Percentiles rank a stretch among this genome's conserved stretches.
Evolutionary conservation across 1,140 invertebrate genomes (phyloP).

Genomic region (Heliconius congener): DNA sequence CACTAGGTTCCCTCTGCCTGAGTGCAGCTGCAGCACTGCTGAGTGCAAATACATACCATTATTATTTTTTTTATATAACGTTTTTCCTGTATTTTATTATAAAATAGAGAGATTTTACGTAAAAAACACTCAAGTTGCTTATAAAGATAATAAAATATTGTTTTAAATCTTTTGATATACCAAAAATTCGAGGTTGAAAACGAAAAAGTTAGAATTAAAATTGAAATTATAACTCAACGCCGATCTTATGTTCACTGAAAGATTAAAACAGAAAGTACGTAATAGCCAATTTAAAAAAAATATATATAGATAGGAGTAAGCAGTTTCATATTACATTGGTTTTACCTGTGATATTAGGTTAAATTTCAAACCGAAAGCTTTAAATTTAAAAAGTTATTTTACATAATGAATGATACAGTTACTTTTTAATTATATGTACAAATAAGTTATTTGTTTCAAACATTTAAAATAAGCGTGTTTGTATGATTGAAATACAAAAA

Average conservation of each 20-base stretch:
- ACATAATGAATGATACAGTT: neutral
- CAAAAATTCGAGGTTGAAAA: neutral
- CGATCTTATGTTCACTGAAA: neutral
- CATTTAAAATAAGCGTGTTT: neutral
- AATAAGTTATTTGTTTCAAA: no score
- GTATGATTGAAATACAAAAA: no score
- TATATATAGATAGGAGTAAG: neutral
- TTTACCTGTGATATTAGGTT: neutral
- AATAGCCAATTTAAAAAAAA: neutral
- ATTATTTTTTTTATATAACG: no score
- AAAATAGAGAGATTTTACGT: no score
- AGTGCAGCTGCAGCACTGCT: no score
- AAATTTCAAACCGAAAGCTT: neutral
- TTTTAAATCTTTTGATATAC: neutral
- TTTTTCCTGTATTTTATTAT: no score
- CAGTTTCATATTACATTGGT: neutral
- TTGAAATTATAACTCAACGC: neutral
- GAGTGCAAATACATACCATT: no score
- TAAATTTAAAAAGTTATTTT: neutral
- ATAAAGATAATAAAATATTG: no score
- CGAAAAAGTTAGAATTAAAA: neutral
- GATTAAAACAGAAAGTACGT: neutral
- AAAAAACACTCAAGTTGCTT: no score
- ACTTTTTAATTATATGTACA: no score
- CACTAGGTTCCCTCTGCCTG: no score